These are phyloP conservation scores for Parapsyche elsis DNA, from an alignment of 1,140 invertebrate genomes.

Conservation along the genomic window DNA sequence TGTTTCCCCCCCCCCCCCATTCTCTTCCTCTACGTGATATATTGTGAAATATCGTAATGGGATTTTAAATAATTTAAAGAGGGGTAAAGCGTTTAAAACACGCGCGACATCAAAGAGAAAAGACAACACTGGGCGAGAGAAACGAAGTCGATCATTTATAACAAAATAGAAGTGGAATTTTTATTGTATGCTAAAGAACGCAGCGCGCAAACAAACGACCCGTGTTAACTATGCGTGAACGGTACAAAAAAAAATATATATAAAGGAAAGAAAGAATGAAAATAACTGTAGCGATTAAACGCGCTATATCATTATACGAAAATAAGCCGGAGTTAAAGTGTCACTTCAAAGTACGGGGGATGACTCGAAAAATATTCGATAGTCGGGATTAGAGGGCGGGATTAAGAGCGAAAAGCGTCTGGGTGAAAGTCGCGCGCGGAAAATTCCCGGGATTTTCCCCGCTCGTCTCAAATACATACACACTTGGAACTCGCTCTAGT, in stretches of 20 bases:
- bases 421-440: neutral
- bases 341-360: slow-evolving; percentile 16
- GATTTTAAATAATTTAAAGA: slow-evolving; percentile 18
- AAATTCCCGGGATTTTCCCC: slow-evolving; percentile 21
- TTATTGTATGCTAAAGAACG: slow-evolving; percentile 6
- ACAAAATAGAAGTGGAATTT: slow-evolving; percentile 31
- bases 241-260: neutral
- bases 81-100: neutral
- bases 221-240: slow-evolving; percentile 8
- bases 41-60: neutral
- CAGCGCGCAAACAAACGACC: slow-evolving; percentile 17
- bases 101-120: neutral
- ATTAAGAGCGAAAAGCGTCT: slow-evolving; percentile 17
- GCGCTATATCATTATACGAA: slow-evolving; percentile 20
- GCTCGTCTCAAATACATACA: neutral
- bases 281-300: slow-evolving; percentile 2
- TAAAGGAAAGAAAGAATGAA: neutral
- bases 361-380: slow-evolving; percentile 19
- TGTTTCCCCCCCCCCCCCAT: neutral
- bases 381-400: slow-evolving; percentile 3
- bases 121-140: neutral
- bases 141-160: neutral
- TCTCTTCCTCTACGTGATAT: neutral
- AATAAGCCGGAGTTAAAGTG: slow-evolving; percentile 18
- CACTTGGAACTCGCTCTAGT: neutral